Conservation (phyloP, 2,888 invertebrate genomes). For the Lepidonotus clava region DNA sequence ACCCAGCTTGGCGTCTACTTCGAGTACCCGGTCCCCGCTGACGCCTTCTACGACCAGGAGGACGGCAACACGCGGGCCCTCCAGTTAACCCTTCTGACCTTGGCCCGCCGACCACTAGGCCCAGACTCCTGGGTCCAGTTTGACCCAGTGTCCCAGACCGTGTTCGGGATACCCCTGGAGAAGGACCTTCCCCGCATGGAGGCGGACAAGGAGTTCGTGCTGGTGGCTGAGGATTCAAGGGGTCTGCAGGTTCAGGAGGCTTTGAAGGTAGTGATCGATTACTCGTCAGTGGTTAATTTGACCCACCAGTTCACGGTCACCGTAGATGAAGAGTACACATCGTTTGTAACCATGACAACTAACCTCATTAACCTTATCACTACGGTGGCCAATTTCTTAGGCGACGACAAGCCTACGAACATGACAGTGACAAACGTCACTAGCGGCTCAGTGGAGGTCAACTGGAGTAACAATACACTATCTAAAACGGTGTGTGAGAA, state of each 20-base stretch:
- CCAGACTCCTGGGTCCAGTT: slow-evolving; percentile 71
- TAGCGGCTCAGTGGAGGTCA: slow-evolving; percentile 64
- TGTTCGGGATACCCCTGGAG: slow-evolving; percentile 70
- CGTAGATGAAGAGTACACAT: slow-evolving; percentile 63
- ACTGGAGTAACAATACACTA: slow-evolving; percentile 67
- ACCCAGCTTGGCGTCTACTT: slow-evolving; percentile 68
- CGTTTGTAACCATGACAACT: slow-evolving; percentile 61
- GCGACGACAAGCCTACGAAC: slow-evolving; percentile 55
- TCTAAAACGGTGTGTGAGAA: slow-evolving; percentile 62
- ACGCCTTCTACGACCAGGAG: slow-evolving; percentile 70
- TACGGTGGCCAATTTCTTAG: slow-evolving; percentile 61
- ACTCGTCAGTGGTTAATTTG: slow-evolving; percentile 54
- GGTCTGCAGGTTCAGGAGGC: slow-evolving; percentile 61
- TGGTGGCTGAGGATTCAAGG: slow-evolving; percentile 64
- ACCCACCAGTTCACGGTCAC: slow-evolving; percentile 65
- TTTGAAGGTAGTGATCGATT: slow-evolving; percentile 63
- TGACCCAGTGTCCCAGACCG: slow-evolving; percentile 65
- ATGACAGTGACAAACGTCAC: slow-evolving; percentile 64
- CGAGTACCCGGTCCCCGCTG: slow-evolving; percentile 66
- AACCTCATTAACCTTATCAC: slow-evolving; percentile 62
- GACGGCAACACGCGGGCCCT: slow-evolving; percentile 71
- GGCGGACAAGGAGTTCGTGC: slow-evolving; percentile 60
- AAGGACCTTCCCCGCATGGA: slow-evolving; percentile 61
- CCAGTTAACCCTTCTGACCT: slow-evolving; percentile 65
- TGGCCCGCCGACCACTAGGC: slow-evolving; percentile 63